Evolutionary conservation across 2,113 vertebrate genomes (phyloP), one percentile per base, ranked within the genome.

Genomic region (Eudyptes chrysolophus): DNA sequence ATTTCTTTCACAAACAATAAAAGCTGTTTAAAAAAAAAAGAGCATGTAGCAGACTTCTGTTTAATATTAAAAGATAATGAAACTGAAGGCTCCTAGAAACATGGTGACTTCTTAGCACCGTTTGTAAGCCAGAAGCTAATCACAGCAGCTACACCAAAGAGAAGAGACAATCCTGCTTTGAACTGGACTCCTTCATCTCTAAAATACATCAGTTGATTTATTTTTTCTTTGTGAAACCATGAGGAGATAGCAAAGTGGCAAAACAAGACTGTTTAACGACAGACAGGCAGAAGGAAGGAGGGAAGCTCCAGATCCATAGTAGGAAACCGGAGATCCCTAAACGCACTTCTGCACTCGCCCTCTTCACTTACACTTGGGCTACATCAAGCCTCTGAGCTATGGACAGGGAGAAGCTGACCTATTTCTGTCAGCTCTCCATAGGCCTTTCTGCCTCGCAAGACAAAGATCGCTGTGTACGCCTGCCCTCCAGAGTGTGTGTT

Each of bases 381-480:
- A 10, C 26, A 66, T 18, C 75, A 55, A 51, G 42, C 42, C 30
- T 58, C 51, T 26, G 62, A 54, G 74, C 17, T 80, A 7, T 6
- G 24, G 30, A 61, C 44, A 16, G 17, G 21, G 21, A 84, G 32
- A 76, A 75, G 30, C 9, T 32, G 44, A 65, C 32, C n/a, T 44
- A 11, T 30, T 64, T 54, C 66, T 54, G 21, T 24, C 18, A 61
- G 29, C 9, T 76, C 44, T 38, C 27, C 51, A 3, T 3, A 70
- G 40, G 13, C 40, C 4, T 13, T 38, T 25, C n/a, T 60, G 27
- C 68, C 57, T 70, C 1, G 0, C 19, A 29, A 57, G 61, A 48
- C 13, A 10, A 40, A 40, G 77, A 9, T 4, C 0, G 2, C 7
- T 36, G 10, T 14, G 8, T 34, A 25, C 6, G 16, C n/a, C 71